Evolutionary conservation across 2,888 invertebrate species (phyloP).

Genomic region (Pterostichus madidus): DNA sequence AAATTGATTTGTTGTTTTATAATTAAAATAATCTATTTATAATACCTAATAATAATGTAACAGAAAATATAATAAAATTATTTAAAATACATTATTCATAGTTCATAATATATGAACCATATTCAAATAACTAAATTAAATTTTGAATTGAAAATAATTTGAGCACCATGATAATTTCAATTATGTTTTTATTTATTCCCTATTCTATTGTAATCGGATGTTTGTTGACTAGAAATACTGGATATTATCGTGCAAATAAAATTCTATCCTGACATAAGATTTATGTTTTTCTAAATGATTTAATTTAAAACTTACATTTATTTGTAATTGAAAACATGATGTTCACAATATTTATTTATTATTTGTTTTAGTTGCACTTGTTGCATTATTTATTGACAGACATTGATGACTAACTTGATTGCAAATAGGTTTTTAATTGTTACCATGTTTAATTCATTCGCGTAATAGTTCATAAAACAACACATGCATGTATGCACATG

Average conservation of each 20-base stretch:
- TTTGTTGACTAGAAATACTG: neutral
- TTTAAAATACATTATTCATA: no score
- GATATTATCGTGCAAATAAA: conserved; percentile 13
- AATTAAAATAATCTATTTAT: no score
- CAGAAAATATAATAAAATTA: no score
- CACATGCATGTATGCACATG: neutral
- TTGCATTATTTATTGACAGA: conserved; percentile 39
- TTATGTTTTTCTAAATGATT: conserved; percentile 2
- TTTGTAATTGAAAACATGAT: conserved; percentile 16
- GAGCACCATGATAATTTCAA: neutral
- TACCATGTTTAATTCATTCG: neutral
- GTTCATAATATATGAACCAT: neutral
- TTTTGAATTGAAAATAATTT: neutral
- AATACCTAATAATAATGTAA: no score
- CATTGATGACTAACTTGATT: neutral
- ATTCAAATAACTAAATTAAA: neutral
- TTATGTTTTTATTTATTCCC: conserved; percentile 3
- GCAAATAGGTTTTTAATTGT: conserved; percentile 19
- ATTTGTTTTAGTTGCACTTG: neutral
- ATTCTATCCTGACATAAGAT: neutral
- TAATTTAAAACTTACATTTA: conserved; percentile 29
- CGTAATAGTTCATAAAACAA: neutral
- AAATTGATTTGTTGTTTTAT: no score
- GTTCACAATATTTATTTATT: conserved; percentile 8
- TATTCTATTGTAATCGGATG: conserved; percentile 22